Evolutionary conservation across 2,113 vertebrate species (phyloP), one percentile per base, ranked within the genome.

Genomic region (Ranitomeya imitator): DNA sequence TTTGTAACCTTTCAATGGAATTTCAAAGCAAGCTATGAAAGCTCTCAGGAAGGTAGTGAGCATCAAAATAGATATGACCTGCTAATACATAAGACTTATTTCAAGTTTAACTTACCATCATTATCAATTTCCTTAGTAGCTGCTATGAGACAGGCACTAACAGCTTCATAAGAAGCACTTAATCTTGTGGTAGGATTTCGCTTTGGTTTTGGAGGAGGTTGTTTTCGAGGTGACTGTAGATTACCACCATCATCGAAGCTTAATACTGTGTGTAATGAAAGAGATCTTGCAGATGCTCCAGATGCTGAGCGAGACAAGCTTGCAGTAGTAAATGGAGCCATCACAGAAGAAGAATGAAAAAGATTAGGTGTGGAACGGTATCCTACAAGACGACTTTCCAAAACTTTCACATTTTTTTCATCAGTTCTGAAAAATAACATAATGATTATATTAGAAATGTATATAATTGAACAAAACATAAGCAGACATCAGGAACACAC

Each of bases 131-230:
- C 97, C 93, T 96, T 97, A 91, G 95, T 95, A 63, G 95, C 95
- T 52, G 97, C 95, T 9, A 94, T 94, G 89, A 99, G 93, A 84
- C 98, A 97, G 55, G 97, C 97, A 14, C 97, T 97, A 87, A 99
- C 97, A 0, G 95, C 98, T 93, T 99, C 98, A 1, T 99, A 99
- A 0, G 98, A 99, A 73, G 97, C 97, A 9, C 98, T 99, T 91
- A 99, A 94, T 86, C 98, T 94, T 1, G 98, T 99, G 93, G 96
- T 97, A 61, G 98, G 98, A 93, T 99, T 97, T 93, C 98, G 94
- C 95, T 99, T 99, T 89, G 98, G 98, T 92, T 99, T 99, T 73
- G 98, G 98, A 37, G 98, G 98, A 92, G 98, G 98, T 90, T 99
- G 98, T 94, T 98, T 99, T 92, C 98, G 93, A 90, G 98, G 98